phyloP scores from a whole-genome alignment of 2,797 vertebrate genomes.

The Cynodonichthys magdalenae region DNA sequence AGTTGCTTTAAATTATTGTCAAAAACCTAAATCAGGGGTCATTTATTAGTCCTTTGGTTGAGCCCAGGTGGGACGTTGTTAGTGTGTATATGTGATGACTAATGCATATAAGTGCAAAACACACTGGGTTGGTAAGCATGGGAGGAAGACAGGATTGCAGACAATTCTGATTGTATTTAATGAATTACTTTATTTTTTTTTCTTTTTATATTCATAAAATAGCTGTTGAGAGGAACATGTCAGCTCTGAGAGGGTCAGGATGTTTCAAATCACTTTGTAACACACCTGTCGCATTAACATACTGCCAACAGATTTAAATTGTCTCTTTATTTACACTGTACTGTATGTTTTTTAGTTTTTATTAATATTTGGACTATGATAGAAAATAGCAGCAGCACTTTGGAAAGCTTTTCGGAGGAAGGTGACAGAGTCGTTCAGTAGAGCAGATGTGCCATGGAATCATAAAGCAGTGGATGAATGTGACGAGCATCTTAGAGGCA shows the following conservation, averaged over 20 bases:
- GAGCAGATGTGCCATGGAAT: slow-evolving; percentile 71
- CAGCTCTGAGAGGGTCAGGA: slow-evolving; percentile 63
- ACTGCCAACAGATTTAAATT: slow-evolving; percentile 79
- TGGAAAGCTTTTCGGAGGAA: slow-evolving; percentile 76
- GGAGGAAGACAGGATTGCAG: slow-evolving; percentile 39
- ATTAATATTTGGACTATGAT: slow-evolving; percentile 32
- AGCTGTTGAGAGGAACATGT: slow-evolving; percentile 57
- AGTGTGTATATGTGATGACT: slow-evolving; percentile 60
- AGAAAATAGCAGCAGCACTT: slow-evolving; percentile 87
- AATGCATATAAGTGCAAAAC: slow-evolving; percentile 61
- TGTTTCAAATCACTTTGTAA: slow-evolving; percentile 70
- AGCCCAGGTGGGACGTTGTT: slow-evolving; percentile 64
- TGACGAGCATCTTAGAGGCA: slow-evolving; percentile 73
- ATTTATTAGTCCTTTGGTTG: slow-evolving; percentile 52
- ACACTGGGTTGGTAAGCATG: slow-evolving; percentile 65
- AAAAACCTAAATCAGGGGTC: slow-evolving; percentile 74
- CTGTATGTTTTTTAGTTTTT: slow-evolving; percentile 88
- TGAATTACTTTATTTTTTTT: slow-evolving; percentile 81
- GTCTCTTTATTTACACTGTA: slow-evolving; percentile 89
- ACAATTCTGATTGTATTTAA: slow-evolving; percentile 79
- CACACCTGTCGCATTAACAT: slow-evolving; percentile 86
- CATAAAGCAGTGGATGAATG: slow-evolving; percentile 87
- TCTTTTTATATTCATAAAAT: slow-evolving; percentile 66
- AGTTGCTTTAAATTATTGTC: slow-evolving; percentile 70
- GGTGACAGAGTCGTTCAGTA: slow-evolving; percentile 45